Conservation (phyloP, 2,113 vertebrate species). For the Petroica traversi region DNA sequence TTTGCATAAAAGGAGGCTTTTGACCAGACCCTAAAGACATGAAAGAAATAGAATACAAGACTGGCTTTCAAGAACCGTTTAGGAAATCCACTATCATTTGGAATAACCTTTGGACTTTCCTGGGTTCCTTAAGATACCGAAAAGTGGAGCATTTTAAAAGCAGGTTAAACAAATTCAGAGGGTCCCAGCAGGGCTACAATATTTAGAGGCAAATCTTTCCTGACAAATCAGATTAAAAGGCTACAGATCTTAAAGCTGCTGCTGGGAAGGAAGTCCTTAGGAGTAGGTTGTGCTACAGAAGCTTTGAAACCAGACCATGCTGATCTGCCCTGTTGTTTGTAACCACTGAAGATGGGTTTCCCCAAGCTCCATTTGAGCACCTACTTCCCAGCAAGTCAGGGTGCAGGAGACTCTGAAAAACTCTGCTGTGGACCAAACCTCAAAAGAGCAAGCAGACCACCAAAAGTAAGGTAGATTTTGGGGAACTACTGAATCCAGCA, state of each 20-base stretch:
- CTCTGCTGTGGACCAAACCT: background rate
- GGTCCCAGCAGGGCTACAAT: background rate
- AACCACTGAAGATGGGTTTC: background rate
- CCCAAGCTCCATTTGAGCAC: background rate
- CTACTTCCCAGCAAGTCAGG: rapidly evolving
- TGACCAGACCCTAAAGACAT: background rate
- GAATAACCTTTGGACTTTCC: background rate
- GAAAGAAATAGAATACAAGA: background rate
- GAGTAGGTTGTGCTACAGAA: background rate
- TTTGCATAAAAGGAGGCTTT: rapidly evolving
- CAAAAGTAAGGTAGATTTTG: background rate
- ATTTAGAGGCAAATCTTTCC: background rate
- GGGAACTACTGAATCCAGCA: background rate
- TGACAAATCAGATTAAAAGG: background rate
- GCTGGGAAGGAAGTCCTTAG: background rate
- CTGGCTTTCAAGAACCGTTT: background rate
- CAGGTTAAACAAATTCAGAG: background rate
- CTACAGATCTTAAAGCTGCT: background rate
- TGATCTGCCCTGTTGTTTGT: background rate
- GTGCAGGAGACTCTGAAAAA: background rate
- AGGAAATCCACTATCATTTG: background rate
- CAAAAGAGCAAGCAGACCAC: background rate
- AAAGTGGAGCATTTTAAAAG: background rate
- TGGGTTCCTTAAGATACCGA: background rate
- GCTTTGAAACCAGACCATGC: rapidly evolving